These are phyloP conservation scores for Cygnus atratus DNA, from an alignment of 2,113 vertebrate species.

Conservation along the genomic window DNA sequence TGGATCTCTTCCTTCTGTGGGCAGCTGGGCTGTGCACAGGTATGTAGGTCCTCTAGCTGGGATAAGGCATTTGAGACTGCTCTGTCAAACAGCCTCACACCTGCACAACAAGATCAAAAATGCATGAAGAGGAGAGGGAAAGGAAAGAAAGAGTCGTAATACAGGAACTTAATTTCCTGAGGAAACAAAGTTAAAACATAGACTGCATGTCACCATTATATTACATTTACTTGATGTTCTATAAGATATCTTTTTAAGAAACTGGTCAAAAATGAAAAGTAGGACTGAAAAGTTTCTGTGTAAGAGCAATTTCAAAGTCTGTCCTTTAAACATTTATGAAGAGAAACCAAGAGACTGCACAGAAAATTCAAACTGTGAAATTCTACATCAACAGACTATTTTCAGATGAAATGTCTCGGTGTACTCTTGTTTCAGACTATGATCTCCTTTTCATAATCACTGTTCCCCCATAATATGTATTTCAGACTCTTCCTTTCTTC, in stretches of 20 bases:
- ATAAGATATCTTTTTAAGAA: background rate
- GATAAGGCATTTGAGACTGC: background rate
- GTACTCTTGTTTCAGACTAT: background rate
- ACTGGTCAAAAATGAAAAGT: background rate
- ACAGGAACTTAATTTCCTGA: background rate
- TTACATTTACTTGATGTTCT: background rate
- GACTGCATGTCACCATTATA: rapidly evolving
- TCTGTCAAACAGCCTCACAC: background rate
- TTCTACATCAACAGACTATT: background rate
- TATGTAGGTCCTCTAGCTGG: background rate
- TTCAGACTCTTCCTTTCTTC: background rate
- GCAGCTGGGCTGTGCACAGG: background rate
- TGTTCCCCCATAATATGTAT: background rate
- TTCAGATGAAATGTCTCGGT: background rate
- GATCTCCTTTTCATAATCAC: background rate
- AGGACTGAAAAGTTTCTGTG: background rate
- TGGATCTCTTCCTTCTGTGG: background rate
- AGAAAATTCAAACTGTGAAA: background rate
- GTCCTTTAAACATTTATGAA: background rate
- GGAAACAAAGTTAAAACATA: background rate
- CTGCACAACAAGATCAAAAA: background rate
- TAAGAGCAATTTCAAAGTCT: background rate
- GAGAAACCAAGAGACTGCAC: background rate
- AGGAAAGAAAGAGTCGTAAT: background rate
- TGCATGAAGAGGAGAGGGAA: background rate